Percentiles rank a stretch among this genome's conserved stretches.
These are phyloP conservation scores for Scleropages formosus DNA, from an alignment of 2,797 vertebrate genomes.

Conservation along the genomic window DNA sequence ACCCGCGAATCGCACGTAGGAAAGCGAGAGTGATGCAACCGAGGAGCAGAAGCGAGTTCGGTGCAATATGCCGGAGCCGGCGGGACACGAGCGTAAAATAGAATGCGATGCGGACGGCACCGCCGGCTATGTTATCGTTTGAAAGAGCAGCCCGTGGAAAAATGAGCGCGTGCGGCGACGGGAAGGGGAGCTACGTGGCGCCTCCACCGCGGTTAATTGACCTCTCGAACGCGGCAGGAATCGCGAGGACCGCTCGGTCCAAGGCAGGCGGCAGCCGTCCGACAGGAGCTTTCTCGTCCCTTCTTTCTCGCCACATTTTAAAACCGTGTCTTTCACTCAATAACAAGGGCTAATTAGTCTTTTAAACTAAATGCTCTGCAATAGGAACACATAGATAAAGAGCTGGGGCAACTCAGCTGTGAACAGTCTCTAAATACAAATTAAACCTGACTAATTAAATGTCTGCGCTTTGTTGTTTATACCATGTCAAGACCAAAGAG, in stretches of 20 bases:
- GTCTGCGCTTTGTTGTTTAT: slow-evolving; percentile 8
- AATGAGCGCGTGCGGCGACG: too few species aligned
- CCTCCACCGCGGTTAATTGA: neutral
- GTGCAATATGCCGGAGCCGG: too few species aligned
- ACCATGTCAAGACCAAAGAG: neutral
- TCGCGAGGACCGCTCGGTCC: slow-evolving; percentile 4
- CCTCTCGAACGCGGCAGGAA: neutral
- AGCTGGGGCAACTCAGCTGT: neutral
- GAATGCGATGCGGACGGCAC: too few species aligned
- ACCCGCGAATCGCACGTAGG: neutral
- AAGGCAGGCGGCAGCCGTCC: neutral
- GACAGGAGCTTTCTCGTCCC: slow-evolving; percentile 1
- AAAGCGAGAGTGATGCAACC: too few species aligned
- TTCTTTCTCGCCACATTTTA: neutral
- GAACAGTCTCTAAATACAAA: slow-evolving; percentile 23
- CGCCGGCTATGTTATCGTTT: too few species aligned
- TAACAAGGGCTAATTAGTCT: slow-evolving; percentile 18
- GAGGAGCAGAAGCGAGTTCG: slow-evolving; percentile 9
- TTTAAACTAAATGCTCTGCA: slow-evolving; percentile 33
- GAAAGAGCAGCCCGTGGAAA: too few species aligned
- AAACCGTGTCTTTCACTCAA: slow-evolving; percentile 22
- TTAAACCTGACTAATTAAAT: slow-evolving; percentile 25
- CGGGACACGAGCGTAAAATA: too few species aligned
- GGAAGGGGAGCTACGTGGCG: neutral
- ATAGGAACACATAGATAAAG: slow-evolving; percentile 27